Percentiles rank a stretch among this genome's conserved stretches.
phyloP scores from a whole-genome alignment of 2,113 vertebrate species.

The Trogon melanurus region DNA sequence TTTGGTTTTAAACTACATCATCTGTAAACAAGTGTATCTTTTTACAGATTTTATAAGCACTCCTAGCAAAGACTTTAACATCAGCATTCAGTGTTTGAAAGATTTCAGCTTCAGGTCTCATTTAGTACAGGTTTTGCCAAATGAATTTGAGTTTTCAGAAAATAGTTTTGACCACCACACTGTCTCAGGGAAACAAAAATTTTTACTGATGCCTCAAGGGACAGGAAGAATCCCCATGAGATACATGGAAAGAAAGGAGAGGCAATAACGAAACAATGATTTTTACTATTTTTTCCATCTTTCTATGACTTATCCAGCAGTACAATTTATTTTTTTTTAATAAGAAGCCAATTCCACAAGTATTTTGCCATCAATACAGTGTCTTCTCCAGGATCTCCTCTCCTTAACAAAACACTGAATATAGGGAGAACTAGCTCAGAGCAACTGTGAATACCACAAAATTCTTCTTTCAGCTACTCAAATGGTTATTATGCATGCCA shows the following conservation, averaged over 20 bases:
- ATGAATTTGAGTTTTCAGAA: background rate
- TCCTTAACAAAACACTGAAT: background rate
- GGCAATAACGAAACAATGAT: background rate
- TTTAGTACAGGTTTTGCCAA: background rate
- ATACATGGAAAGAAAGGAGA: background rate
- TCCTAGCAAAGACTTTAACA: background rate
- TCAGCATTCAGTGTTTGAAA: background rate
- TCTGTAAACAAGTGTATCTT: background rate
- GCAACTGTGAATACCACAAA: background rate
- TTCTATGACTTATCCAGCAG: background rate
- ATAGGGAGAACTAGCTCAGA: background rate
- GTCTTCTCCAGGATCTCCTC: background rate
- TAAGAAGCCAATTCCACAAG: background rate
- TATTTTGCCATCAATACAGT: background rate
- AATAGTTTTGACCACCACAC: background rate
- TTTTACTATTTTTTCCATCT: background rate
- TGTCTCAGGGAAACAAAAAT: background rate
- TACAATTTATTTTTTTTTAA: background rate
- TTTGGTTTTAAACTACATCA: background rate
- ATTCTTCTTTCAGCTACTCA: background rate
- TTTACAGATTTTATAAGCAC: background rate
- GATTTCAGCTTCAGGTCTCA: background rate
- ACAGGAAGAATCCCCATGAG: background rate
- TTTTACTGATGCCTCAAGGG: background rate
- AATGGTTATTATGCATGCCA: background rate